A percentile compares a stretch with the other conserved stretches of the same genome.
These are phyloP conservation scores for Corticium candelabrum DNA, from an alignment of 37 sponge, comb jelly and placozoan species.

Conservation along the genomic window DNA sequence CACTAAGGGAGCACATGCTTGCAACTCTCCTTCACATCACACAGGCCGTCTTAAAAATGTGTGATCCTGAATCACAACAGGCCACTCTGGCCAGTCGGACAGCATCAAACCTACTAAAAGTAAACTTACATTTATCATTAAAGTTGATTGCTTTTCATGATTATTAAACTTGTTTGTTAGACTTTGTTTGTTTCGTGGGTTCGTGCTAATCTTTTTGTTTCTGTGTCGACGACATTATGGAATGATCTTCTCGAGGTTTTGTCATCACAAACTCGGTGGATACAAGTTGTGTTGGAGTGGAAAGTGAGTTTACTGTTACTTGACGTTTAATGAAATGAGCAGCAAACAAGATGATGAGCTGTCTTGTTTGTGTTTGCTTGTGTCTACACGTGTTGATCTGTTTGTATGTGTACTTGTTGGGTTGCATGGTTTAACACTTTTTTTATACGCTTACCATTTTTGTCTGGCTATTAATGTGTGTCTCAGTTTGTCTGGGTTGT, in stretches of 20 bases:
- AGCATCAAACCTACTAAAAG: constrained; percentile 45
- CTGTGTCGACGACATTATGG: constrained; percentile 51
- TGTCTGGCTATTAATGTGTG: too few relatives aligned
- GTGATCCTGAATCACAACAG: constrained; percentile 18
- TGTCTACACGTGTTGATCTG: not conserved
- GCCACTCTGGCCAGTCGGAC: constrained; percentile 31
- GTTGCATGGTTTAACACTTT: too few relatives aligned
- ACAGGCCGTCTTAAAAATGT: constrained; percentile 27
- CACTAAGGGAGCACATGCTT: constrained; percentile 46
- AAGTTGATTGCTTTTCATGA: not conserved
- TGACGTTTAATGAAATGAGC: too few relatives aligned
- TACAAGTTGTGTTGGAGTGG: constrained; percentile 62
- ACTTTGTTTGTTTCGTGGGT: constrained; percentile 69
- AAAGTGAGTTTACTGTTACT: too few relatives aligned
- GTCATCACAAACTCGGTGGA: constrained; percentile 57
- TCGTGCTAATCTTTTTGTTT: constrained; percentile 43
- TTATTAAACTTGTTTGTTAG: constrained; percentile 22
- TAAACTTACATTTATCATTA: constrained; percentile 1
- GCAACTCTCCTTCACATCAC: constrained; percentile 49
- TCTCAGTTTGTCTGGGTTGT: too few relatives aligned
- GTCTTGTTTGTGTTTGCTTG: too few relatives aligned
- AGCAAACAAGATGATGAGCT: too few relatives aligned
- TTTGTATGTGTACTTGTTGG: not conserved
- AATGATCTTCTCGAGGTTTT: constrained; percentile 41
- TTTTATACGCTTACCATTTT: too few relatives aligned